Percentiles rank a stretch among this genome's conserved stretches.
Evolutionary conservation across 2,113 vertebrate genomes (phyloP).

Genomic region (Cricetomys ansorgei): DNA sequence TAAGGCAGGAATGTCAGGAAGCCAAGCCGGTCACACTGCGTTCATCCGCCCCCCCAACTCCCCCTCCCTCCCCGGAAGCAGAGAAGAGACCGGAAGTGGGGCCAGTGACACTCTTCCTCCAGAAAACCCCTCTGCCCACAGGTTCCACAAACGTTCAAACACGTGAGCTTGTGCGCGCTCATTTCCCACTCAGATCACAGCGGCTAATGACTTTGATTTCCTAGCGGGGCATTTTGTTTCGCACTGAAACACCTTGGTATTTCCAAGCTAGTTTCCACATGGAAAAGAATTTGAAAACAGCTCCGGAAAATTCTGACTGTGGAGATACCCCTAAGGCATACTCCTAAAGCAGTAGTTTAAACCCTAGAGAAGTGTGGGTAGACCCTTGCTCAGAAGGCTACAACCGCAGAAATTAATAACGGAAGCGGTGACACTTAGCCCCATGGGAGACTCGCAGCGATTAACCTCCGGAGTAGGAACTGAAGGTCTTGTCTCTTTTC

Average conservation of each 20-base stretch:
- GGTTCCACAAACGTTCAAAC: not conserved
- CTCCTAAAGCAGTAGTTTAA: not conserved
- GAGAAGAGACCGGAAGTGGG: not conserved
- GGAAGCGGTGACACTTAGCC: constrained; percentile 19
- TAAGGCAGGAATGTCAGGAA: not conserved
- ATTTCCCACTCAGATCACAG: not conserved
- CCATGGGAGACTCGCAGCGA: not conserved
- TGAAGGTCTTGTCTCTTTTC: constrained; percentile 62
- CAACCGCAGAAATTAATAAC: not conserved
- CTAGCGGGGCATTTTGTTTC: constrained; percentile 1
- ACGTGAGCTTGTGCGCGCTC: not conserved
- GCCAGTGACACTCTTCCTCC: not conserved
- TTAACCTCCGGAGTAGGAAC: constrained; percentile 74
- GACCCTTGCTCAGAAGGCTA: not conserved
- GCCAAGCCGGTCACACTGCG: not conserved
- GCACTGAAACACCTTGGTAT: not conserved
- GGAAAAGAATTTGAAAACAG: constrained; percentile 16
- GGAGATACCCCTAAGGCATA: not conserved
- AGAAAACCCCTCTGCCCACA: not conserved
- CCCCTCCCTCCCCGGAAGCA: not conserved
- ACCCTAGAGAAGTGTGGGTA: not conserved
- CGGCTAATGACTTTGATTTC: not conserved
- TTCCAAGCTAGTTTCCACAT: constrained; percentile 21
- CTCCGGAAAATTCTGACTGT: constrained; percentile 4
- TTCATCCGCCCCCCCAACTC: too few relatives aligned